Percentiles rank a stretch among this genome's conserved stretches.
Conservation (phyloP, 1,140 invertebrate species). For the Parasteatoda tepidariorum region DNA sequence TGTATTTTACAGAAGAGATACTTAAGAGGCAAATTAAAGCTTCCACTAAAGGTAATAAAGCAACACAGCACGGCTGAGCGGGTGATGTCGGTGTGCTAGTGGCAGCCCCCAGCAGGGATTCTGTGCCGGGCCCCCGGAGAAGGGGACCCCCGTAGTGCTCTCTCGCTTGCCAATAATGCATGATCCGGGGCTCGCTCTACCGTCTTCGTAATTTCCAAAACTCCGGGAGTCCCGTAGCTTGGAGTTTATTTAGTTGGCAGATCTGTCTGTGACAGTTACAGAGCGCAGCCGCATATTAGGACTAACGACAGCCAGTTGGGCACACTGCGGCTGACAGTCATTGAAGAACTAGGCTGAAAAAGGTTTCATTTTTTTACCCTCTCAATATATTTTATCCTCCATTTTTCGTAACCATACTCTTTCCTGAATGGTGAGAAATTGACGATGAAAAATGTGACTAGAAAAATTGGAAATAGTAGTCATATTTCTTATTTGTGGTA, state of each 20-base stretch:
- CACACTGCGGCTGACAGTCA: conserved; percentile 41
- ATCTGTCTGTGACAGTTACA: conserved; percentile 41
- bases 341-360: conserved; percentile 41
- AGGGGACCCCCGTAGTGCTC: conserved; percentile 27
- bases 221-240: conserved; percentile 41
- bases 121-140: conserved; percentile 18
- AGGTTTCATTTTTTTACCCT: neutral
- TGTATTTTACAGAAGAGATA: conserved; percentile 34
- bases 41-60: conserved; percentile 55
- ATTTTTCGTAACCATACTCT: neutral
- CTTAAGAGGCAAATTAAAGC: conserved; percentile 57
- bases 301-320: conserved; percentile 53
- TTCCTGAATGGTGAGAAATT: conserved; percentile 8
- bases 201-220: conserved; percentile 55
- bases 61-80: conserved; percentile 16
- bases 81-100: conserved; percentile 40
- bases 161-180: conserved; percentile 52
- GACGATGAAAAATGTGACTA: neutral
- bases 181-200: conserved; percentile 42
- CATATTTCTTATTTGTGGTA: neutral
- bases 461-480: neutral
- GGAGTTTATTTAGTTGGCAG: conserved; percentile 47
- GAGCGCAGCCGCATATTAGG: conserved; percentile 37
- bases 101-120: conserved; percentile 33
- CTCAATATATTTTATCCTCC: neutral